Base-by-base conservation (phyloP, 2,797 vertebrate species). In the Xenopus petersii region DNA sequence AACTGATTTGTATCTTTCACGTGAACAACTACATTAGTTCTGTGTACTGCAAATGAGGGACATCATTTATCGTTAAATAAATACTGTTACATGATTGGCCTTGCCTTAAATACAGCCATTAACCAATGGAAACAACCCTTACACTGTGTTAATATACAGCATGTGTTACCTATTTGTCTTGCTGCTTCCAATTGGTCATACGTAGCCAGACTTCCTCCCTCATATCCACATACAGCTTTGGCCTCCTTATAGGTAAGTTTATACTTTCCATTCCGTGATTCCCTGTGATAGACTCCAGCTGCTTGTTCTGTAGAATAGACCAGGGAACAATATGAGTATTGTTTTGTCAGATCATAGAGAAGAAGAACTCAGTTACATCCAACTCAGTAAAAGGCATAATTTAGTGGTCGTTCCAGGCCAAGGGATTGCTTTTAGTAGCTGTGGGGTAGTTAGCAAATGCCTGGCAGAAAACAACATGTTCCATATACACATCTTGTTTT, bases 211-310 rank as follows among this genome's bases (percentile, higher is more conserved):
- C 67, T 82, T 26, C 97, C 97, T 4, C 96, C 97, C 81, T 99
- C 97, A 16, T 90, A 98, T 58, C 95, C 91, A 82, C 97, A 99
- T 62, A 99, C 95, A 0, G 94, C 93, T 81, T 91, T 94, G 56
- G 97, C 97, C 81, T 99, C 96, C 15, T 83, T 86, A 0, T 93
- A 98, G 0, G 95, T 98, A 81, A 99, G 92, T 77, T 92, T 93
- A 86, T 99, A 99, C 86, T 91, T 93, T 75, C 97, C 97, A 5
- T 92, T 89, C n/a, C 97, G 93, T 0, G 95, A 93, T 80, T 99
- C 97, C 79, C 97, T 89, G 87, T 99, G 97, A 80, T 99, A 99
- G 64, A 99, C 97, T 17, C 97, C 97, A 7, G 97, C 97, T 10
- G 97, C 97, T 89, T 94, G 94, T 80, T 99, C 97, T 99, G 92